These are phyloP conservation scores for Pipistrellus pygmaeus DNA, from an alignment of 2,797 vertebrate species.

Conservation along the genomic window DNA sequence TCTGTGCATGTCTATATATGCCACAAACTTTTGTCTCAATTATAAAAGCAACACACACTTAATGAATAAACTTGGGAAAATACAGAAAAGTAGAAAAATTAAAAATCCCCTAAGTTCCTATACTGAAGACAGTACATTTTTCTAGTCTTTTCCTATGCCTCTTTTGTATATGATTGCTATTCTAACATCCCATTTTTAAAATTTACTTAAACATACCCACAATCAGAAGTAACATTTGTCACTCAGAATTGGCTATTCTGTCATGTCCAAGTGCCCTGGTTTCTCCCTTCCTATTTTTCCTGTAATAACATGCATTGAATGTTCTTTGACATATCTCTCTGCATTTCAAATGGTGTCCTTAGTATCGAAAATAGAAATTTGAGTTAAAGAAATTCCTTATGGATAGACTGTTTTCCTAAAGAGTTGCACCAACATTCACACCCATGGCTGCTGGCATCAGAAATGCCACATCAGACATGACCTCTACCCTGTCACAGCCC, in stretches of 20 bases:
- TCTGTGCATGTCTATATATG: not conserved
- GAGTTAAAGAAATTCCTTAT: not conserved
- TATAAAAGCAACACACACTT: not conserved
- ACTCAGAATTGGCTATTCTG: not conserved
- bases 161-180: not conserved
- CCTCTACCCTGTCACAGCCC: not conserved
- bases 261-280: not conserved
- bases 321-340: not conserved
- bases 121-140: not conserved
- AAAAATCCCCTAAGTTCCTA: not conserved
- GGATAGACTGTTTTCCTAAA: not conserved
- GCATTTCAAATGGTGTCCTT: not conserved
- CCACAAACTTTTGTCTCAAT: not conserved
- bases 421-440: not conserved
- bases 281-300: not conserved
- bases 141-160: not conserved
- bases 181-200: not conserved
- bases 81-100: not conserved
- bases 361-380: not conserved
- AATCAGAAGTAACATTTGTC: not conserved
- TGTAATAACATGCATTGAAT: not conserved
- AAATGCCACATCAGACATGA: not conserved
- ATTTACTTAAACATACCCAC: not conserved
- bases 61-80: conserved; percentile 22
- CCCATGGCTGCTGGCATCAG: not conserved